Percentiles rank a stretch among this genome's conserved stretches.
phyloP scores from a whole-genome alignment of 2,888 invertebrate genomes.

The Leptinotarsa tumamoca region DNA sequence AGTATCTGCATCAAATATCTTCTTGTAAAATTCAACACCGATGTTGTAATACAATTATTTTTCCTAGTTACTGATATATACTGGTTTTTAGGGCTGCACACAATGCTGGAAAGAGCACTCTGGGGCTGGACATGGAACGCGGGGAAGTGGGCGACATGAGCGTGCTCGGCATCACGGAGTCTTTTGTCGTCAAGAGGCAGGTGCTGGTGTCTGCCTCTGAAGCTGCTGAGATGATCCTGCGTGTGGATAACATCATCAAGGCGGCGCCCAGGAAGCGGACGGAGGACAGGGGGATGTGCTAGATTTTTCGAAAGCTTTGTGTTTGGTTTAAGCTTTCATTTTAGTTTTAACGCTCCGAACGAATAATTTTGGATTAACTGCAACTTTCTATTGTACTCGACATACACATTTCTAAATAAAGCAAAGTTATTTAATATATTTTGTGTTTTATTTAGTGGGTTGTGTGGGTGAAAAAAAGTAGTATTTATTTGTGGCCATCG shows the following conservation, averaged over 20 bases:
- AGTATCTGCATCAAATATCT: no score
- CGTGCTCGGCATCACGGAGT: constrained; percentile 93
- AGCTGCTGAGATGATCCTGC: constrained; percentile 98
- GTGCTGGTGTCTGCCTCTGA: constrained; percentile 94
- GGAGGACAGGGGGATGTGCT: constrained; percentile 88
- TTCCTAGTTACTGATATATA: no score
- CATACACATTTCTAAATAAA: constrained; percentile 39
- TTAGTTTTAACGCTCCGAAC: constrained; percentile 38
- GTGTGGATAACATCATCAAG: constrained; percentile 97
- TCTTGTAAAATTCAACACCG: no score
- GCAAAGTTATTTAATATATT: neutral
- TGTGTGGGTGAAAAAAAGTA: neutral
- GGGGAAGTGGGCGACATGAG: constrained; percentile 93
- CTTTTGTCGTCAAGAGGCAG: constrained; percentile 96
- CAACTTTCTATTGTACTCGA: constrained; percentile 38
- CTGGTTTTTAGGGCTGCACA: constrained; percentile 79
- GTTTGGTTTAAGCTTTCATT: constrained; percentile 41
- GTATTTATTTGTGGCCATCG: neutral
- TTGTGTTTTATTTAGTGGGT: neutral
- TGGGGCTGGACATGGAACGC: constrained; percentile 90
- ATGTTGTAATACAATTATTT: no score
- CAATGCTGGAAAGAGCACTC: constrained; percentile 77
- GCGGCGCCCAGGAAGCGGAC: constrained; percentile 89
- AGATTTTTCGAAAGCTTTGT: constrained; percentile 57
- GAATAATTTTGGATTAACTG: constrained; percentile 30